A percentile compares a stretch with the other conserved stretches of the same genome.
phyloP scores from a whole-genome alignment of 2,797 vertebrate genomes.

The Chrysocyon brachyurus region DNA sequence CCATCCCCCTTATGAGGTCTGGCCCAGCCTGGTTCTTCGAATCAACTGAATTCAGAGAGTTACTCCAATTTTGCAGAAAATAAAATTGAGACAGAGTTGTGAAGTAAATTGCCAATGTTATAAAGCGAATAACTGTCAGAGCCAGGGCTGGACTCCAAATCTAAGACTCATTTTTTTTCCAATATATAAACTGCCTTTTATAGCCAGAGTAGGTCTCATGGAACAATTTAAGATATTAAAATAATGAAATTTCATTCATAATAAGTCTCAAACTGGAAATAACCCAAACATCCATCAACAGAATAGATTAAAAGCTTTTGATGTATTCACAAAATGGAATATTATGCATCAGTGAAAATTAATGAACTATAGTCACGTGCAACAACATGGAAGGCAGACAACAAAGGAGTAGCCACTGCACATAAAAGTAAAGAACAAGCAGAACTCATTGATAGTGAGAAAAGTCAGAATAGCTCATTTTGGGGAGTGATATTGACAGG shows the following conservation, averaged over 20 bases:
- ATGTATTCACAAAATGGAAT: neutral
- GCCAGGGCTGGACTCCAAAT: neutral
- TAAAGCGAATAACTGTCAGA: conserved; percentile 14
- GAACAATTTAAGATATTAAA: conserved; percentile 39
- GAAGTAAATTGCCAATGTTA: neutral
- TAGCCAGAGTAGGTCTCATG: neutral
- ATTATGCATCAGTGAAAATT: neutral
- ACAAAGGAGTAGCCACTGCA: neutral
- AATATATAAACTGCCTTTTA: neutral
- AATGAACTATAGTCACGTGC: neutral
- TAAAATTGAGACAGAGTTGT: neutral
- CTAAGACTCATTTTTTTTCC: neutral
- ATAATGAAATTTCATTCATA: neutral
- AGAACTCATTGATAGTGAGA: neutral
- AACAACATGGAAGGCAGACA: neutral
- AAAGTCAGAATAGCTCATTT: neutral
- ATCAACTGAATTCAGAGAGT: neutral
- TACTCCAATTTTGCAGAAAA: conserved; percentile 32
- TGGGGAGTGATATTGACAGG: neutral
- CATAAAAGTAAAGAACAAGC: neutral
- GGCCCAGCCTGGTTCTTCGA: neutral
- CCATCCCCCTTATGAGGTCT: neutral
- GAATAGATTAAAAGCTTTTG: neutral
- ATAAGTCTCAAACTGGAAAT: neutral
- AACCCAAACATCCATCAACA: neutral